These are phyloP conservation scores for Gambelia wislizenii DNA, from an alignment of 2,797 vertebrate species.

Conservation along the genomic window DNA sequence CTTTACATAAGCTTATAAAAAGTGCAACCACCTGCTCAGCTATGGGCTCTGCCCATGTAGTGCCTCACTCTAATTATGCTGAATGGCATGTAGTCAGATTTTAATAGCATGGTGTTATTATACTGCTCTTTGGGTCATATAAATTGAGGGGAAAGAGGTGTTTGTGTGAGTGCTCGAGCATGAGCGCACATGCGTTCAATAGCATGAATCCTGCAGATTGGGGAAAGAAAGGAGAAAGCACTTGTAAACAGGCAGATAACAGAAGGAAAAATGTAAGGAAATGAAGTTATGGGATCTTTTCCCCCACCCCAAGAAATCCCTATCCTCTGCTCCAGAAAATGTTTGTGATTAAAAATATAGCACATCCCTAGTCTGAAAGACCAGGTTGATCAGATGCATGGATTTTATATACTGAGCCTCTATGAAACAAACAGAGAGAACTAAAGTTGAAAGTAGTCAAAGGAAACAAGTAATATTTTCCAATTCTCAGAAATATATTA, in stretches of 20 bases:
- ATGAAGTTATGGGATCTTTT: not conserved
- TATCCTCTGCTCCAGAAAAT: no score
- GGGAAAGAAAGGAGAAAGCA: not conserved
- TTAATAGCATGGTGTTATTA: not conserved
- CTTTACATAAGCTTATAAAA: no score
- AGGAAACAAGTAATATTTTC: not conserved
- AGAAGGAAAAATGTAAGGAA: not conserved
- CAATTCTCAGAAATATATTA: slow-evolving; percentile 30
- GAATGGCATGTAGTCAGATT: not conserved
- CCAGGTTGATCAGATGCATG: not conserved
- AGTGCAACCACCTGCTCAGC: no score
- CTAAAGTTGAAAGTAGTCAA: not conserved
- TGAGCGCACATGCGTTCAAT: not conserved
- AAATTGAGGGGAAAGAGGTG: not conserved
- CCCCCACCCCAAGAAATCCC: not conserved
- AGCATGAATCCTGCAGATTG: not conserved
- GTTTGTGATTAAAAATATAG: not conserved
- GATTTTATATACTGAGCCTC: not conserved
- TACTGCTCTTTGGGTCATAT: not conserved
- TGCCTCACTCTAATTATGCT: not conserved
- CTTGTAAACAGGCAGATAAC: not conserved
- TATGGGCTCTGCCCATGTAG: not conserved
- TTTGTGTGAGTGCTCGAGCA: not conserved
- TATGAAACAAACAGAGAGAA: not conserved
- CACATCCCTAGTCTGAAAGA: not conserved